These are phyloP conservation scores for Palythoa grandis DNA, from an alignment of 92 coral and sea anemone species.

Conservation along the genomic window DNA sequence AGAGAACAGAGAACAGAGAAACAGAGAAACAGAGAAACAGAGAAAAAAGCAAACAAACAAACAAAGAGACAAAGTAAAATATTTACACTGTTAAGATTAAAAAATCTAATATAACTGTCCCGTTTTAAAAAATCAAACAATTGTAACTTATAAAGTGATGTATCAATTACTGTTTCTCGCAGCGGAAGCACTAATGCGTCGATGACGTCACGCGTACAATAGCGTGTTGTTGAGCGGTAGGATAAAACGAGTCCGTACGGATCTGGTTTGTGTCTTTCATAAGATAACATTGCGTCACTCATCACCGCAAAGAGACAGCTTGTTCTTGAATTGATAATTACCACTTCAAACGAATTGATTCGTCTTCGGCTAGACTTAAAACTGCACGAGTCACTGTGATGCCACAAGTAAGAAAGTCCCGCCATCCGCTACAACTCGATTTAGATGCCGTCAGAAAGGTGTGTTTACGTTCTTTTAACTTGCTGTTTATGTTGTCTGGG, in stretches of 20 bases:
- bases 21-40: no score
- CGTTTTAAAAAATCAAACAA: neutral
- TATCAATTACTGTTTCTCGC: neutral
- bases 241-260: slow-evolving; percentile 35
- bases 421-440: slow-evolving; percentile 39
- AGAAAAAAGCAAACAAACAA: no score
- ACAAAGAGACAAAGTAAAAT: no score
- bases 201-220: slow-evolving; percentile 40
- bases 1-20: no score
- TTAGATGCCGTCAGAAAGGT: slow-evolving; percentile 37
- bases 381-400: neutral
- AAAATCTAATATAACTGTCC: no score
- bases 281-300: slow-evolving; percentile 32
- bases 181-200: slow-evolving; percentile 33
- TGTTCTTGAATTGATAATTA: slow-evolving; percentile 21
- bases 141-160: neutral
- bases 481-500: slow-evolving; percentile 47
- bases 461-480: slow-evolving; percentile 33
- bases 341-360: slow-evolving; percentile 21
- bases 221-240: slow-evolving; percentile 25
- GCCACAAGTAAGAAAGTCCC: slow-evolving; percentile 45
- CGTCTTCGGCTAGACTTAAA: neutral
- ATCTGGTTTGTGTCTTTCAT: slow-evolving; percentile 33
- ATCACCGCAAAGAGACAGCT: slow-evolving; percentile 26
- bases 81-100: no score